Conservation (phyloP, 53 echinoderm and acorn worm genomes). For the Hippasteria phrygiana region DNA sequence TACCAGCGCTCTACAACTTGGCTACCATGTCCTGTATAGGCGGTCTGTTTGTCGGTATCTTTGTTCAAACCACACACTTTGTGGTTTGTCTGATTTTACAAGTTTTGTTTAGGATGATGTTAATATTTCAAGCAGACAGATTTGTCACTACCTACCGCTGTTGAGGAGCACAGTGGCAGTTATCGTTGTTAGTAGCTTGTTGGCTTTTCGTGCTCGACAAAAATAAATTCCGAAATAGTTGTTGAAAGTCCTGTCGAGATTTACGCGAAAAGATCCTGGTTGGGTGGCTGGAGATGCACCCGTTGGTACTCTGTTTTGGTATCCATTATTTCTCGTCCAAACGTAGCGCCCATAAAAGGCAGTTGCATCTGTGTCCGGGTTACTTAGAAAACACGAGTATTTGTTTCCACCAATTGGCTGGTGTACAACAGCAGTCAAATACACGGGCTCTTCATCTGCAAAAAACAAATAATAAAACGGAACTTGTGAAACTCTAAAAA, state of each 20-base stretch:
- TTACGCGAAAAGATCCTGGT: background rate
- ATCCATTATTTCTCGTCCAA: background rate
- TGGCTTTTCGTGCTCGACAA: slow-evolving; percentile 35
- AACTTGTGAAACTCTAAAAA: too few relatives aligned
- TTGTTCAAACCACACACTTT: too few relatives aligned
- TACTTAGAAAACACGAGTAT: slow-evolving; percentile 18
- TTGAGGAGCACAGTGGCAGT: slow-evolving; percentile 30
- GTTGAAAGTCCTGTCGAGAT: background rate
- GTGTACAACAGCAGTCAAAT: slow-evolving; percentile 19
- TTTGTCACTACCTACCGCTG: slow-evolving; percentile 6
- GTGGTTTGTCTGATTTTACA: too few relatives aligned
- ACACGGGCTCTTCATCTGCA: slow-evolving; percentile 27
- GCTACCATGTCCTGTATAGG: too few relatives aligned
- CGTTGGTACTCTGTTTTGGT: background rate
- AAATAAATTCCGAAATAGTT: slow-evolving; percentile 56
- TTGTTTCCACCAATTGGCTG: slow-evolving; percentile 1
- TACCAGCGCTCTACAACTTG: too few relatives aligned
- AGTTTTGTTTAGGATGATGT: too few relatives aligned
- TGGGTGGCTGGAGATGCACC: background rate
- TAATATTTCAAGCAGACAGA: background rate
- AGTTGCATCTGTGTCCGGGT: slow-evolving; percentile 3
- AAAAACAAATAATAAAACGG: background rate
- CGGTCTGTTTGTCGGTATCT: too few relatives aligned
- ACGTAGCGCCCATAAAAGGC: slow-evolving; percentile 22
- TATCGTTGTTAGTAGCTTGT: slow-evolving; percentile 14